Base-by-base conservation (phyloP, 2,888 invertebrate species). In the Cylloceria caligata region DNA sequence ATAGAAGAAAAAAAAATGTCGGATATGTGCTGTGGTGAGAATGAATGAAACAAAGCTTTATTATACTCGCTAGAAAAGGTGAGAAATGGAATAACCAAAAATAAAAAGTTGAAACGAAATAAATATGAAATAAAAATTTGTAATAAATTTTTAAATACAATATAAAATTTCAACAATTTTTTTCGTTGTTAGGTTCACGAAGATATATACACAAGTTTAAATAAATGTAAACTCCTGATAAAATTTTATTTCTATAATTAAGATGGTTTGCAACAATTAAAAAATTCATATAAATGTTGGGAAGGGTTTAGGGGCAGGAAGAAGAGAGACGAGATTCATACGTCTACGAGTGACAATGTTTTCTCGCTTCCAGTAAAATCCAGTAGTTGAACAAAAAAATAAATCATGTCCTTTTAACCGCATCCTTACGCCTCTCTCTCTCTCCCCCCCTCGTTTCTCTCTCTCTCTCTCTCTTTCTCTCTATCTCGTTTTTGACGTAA, bases 321-420 rank as follows among this genome's bases (percentile, higher is more conserved):
- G 83, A 83, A 83, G 83, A 83, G 47, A 72, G 85, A 79, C 62
- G 80, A 80, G 75, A 80, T 83, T 83, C 80, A 84, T 78, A 60
- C 83, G 80, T 86, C 80, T 83, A 78, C 81, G 77, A 85, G 83
- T 86, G 85, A 83, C 85, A 85, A 85, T 86, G 79, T 84, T 86
- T 86, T 86, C 79, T 83, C 79, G 78, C n/a, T n/a, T n/a, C n/a
- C n/a, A n/a, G n/a, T 71, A 65, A 21, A 60, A 80, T 84, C 78
- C 80, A 65, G 1, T n/a, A 67, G 11, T 52, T 39, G 39, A 47
- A 64, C 30, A 47, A 49, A 80, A 45, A 21, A 55, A n/a, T n/a
- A n/a, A n/a, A 16, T n/a, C 16, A 57, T 6, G 16, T 13, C 34
- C 60, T 5, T n/a, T 30, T 68, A 42, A 49, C 16, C 42, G 5